Evolutionary conservation across 2,797 vertebrate genomes (phyloP), one percentile per base, ranked within the genome.

Genomic region (Rhinella marina): DNA sequence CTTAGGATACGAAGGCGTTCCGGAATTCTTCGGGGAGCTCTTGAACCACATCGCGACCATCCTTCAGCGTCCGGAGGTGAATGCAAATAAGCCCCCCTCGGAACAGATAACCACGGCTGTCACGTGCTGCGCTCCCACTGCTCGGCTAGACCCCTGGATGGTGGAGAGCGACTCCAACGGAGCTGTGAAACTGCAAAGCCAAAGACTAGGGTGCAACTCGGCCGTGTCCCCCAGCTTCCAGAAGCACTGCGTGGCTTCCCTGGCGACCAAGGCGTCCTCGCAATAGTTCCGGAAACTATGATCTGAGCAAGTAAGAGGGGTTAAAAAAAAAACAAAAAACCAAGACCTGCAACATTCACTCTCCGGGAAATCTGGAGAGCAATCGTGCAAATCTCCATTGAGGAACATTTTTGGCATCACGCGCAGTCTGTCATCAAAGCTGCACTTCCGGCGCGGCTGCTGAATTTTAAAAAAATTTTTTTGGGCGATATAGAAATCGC

Each of bases 201-300:
- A 98, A 96, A 98, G 98, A 97, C 97, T 98, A 88, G 97, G 97
- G 93, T 99, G 97, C 94, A 99, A 97, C 88, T 93, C 97, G 0
- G 92, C 96, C 59, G 94, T 99, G 95, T 97, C 98, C 19, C 97
- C 98, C 90, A 98, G 97, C 96, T 99, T 99, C 95, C 98, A 99
- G 94, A 97, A 99, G 96, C 98, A 99, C 93, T 99, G 98, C 23
- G 98, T 99, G 73, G 96, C 98, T 90, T 97, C 97, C 0, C 94
- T 99, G 94, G 96, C 98, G 86, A 98, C 98, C 86, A 99, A 99
- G 94, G 98, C 98, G 84, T 99, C 98, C 78, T 99, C 98, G 88
- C 98, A 99, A 95, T 99, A 97, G 68, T 96, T 95, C 92, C 87
- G 76, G 82, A 41, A 89, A 87, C 88, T 90, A 85, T 89, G 23